Percentiles rank a stretch among this genome's conserved stretches.
phyloP scores from a whole-genome alignment of 53 echinoderm and acorn worm genomes.

The Holothuria leucospilota region DNA sequence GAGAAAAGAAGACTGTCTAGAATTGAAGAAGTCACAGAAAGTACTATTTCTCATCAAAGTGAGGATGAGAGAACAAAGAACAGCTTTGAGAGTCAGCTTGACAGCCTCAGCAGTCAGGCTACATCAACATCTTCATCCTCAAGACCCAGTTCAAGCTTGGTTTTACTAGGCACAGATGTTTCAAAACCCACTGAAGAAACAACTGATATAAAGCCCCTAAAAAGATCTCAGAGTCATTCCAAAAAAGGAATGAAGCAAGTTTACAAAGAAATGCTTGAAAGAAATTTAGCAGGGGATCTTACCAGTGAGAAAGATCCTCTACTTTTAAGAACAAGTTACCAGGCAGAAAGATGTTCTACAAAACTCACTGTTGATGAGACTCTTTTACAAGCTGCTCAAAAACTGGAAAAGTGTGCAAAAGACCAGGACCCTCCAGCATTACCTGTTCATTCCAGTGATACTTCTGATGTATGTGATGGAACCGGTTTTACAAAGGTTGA shows the following conservation, averaged over 20 bases:
- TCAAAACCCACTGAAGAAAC: neutral
- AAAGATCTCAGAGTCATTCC: neutral
- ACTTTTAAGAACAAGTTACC: neutral
- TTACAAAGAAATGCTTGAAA: constrained; percentile 35
- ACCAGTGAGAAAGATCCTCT: constrained; percentile 10
- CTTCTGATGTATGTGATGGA: too few relatives aligned
- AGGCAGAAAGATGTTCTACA: neutral
- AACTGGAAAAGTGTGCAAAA: constrained; percentile 5
- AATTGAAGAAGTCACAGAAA: constrained; percentile 40
- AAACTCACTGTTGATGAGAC: constrained; percentile 29
- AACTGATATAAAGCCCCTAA: too few relatives aligned
- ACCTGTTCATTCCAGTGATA: too few relatives aligned
- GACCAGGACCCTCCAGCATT: too few relatives aligned
- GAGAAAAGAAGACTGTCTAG: constrained; percentile 42
- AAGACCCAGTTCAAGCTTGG: neutral
- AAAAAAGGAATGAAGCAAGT: neutral
- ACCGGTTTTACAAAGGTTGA: too few relatives aligned
- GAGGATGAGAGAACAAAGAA: constrained; percentile 18
- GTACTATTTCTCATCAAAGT: constrained; percentile 30
- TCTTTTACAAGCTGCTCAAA: constrained; percentile 21
- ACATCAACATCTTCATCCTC: constrained; percentile 27
- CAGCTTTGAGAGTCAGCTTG: constrained; percentile 13
- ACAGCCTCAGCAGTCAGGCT: constrained; percentile 16
- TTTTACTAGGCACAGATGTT: neutral
- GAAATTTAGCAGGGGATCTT: constrained; percentile 18